These are phyloP conservation scores for Epirrhoe alternata DNA, from an alignment of 2,888 invertebrate genomes.

Conservation along the genomic window DNA sequence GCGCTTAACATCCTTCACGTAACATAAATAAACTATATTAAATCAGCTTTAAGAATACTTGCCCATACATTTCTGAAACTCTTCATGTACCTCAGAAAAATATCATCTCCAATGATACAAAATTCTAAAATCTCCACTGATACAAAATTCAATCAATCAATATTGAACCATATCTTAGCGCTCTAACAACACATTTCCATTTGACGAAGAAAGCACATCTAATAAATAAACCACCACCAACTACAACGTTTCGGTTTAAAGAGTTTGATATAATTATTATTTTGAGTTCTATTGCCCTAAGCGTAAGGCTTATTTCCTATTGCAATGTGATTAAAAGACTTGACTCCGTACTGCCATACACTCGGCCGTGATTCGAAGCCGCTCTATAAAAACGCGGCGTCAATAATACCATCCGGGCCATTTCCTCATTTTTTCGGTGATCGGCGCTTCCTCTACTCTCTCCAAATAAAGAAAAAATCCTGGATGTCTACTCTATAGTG, in stretches of 20 bases:
- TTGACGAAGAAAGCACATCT: not conserved
- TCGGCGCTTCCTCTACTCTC: slow-evolving; percentile 32
- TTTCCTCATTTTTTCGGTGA: slow-evolving; percentile 38
- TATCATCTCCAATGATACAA: too few species aligned
- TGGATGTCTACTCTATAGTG: not conserved
- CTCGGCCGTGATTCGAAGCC: slow-evolving; percentile 11
- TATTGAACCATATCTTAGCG: not conserved
- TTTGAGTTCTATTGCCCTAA: not conserved
- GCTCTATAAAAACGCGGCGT: slow-evolving; percentile 29
- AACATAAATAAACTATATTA: not conserved
- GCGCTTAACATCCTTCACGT: not conserved
- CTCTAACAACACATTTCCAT: not conserved
- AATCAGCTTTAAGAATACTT: not conserved
- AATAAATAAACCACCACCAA: not conserved
- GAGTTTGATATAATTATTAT: not conserved
- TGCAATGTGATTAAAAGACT: slow-evolving; percentile 1
- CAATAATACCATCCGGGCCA: slow-evolving; percentile 39
- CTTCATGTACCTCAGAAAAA: too few species aligned
- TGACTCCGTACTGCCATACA: not conserved
- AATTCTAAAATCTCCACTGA: not conserved
- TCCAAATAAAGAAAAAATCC: slow-evolving; percentile 28
- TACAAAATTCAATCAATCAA: not conserved
- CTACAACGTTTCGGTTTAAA: not conserved
- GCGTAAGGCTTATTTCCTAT: not conserved
- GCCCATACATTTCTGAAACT: not conserved